phyloP scores from a whole-genome alignment of 2,797 vertebrate genomes.

The Liasis olivaceus region DNA sequence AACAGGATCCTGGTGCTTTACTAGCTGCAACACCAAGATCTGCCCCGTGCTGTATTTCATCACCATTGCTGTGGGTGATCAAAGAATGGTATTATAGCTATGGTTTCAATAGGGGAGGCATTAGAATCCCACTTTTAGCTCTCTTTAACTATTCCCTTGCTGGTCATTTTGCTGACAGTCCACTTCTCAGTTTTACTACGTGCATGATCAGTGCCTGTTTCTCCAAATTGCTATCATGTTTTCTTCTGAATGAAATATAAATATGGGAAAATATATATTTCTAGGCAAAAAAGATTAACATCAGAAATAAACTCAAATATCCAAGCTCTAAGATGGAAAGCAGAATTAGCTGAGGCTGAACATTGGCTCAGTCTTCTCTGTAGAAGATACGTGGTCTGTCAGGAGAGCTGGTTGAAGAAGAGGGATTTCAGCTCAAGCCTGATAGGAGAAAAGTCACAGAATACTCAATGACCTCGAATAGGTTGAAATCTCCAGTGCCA shows the following conservation, averaged over 20 bases:
- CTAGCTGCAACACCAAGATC: neutral
- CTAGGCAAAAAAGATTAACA: slow-evolving; percentile 40
- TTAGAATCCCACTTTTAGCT: neutral
- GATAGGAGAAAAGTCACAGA: too few relatives aligned
- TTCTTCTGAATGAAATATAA: slow-evolving; percentile 24
- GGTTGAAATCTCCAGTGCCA: too few relatives aligned
- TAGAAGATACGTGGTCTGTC: too few relatives aligned
- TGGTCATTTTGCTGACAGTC: neutral
- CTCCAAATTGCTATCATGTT: neutral
- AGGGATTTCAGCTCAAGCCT: too few relatives aligned
- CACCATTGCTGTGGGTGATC: neutral
- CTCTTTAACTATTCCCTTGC: neutral
- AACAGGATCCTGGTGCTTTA: neutral
- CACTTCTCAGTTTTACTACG: too few relatives aligned
- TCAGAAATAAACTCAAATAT: slow-evolving; percentile 10
- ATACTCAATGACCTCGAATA: too few relatives aligned
- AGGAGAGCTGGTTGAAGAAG: too few relatives aligned
- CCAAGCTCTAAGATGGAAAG: slow-evolving; percentile 31
- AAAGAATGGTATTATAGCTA: neutral
- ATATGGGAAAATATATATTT: slow-evolving; percentile 39
- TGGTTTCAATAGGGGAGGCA: neutral
- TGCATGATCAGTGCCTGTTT: neutral
- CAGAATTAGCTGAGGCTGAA: slow-evolving; percentile 26
- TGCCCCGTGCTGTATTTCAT: neutral
- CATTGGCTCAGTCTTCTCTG: neutral